Conservation (phyloP, 2,113 vertebrate species). For the Grantiella picta region DNA sequence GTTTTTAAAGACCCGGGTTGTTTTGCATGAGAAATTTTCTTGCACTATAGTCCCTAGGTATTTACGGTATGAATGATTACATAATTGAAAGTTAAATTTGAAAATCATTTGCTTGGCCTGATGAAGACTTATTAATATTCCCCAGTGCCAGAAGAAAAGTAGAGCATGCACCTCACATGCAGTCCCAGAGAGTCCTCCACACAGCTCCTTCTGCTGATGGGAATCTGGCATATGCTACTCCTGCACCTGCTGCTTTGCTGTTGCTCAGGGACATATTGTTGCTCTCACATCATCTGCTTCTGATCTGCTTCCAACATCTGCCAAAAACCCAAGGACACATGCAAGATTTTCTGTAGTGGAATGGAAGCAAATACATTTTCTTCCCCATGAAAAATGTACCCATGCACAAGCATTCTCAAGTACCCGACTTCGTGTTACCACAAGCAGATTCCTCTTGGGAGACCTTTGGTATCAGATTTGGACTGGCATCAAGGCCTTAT, state of each 20-base stretch:
- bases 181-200: not conserved
- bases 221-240: conserved; percentile 24
- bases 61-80: not conserved
- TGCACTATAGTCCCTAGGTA: not conserved
- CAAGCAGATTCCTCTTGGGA: not conserved
- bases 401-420: not conserved
- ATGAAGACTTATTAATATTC: not conserved
- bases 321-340: not conserved
- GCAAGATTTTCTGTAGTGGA: not conserved
- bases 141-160: not conserved
- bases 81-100: conserved; percentile 7
- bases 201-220: not conserved
- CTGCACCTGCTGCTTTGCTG: conserved; percentile 50
- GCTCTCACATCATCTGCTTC: conserved; percentile 40
- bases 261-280: conserved; percentile 3
- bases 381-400: not conserved
- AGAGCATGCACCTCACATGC: not conserved
- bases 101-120: not conserved
- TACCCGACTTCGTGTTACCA: not conserved
- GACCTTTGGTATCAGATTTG: not conserved
- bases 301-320: conserved; percentile 38
- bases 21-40: not conserved
- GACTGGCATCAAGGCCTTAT: not conserved
- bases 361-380: not conserved
- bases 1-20: not conserved